phyloP scores from a whole-genome alignment of 1,140 invertebrate genomes.

The Asobara japonica region DNA sequence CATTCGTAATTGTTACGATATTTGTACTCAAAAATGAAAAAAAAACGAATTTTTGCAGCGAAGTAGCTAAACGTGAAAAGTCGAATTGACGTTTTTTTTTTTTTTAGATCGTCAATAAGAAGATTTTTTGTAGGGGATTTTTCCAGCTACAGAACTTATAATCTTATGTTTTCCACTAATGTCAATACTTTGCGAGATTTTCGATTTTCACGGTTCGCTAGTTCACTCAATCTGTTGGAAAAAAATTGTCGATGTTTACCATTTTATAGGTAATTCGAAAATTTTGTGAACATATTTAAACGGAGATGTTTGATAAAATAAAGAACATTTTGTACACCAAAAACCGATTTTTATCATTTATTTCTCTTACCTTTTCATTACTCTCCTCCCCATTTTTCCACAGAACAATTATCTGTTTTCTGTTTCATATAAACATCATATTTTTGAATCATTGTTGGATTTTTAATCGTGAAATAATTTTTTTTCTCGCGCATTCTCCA shows the following conservation, averaged over 20 bases:
- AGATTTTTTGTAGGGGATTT: too few relatives aligned
- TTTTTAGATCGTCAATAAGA: too few relatives aligned
- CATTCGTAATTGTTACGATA: not conserved
- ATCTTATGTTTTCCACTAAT: too few relatives aligned
- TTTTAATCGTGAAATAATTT: too few relatives aligned
- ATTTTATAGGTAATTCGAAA: conserved; percentile 14
- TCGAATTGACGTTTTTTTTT: not conserved
- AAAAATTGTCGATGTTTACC: not conserved
- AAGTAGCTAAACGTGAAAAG: not conserved
- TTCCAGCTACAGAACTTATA: too few relatives aligned
- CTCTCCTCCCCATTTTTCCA: too few relatives aligned
- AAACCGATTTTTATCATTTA: conserved; percentile 30
- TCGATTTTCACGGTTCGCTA: not conserved
- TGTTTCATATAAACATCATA: too few relatives aligned
- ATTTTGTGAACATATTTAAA: conserved; percentile 9
- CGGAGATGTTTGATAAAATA: conserved; percentile 38
- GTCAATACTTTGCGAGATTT: too few relatives aligned
- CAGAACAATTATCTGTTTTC: too few relatives aligned
- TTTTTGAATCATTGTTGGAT: too few relatives aligned
- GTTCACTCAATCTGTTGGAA: not conserved
- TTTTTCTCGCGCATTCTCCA: too few relatives aligned
- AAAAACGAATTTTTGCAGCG: not conserved
- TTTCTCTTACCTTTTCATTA: conserved; percentile 12
- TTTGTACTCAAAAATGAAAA: not conserved
- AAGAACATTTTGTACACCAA: conserved; percentile 48